phyloP scores from a whole-genome alignment of 2,888 invertebrate species.

The Campoplex capitator region DNA sequence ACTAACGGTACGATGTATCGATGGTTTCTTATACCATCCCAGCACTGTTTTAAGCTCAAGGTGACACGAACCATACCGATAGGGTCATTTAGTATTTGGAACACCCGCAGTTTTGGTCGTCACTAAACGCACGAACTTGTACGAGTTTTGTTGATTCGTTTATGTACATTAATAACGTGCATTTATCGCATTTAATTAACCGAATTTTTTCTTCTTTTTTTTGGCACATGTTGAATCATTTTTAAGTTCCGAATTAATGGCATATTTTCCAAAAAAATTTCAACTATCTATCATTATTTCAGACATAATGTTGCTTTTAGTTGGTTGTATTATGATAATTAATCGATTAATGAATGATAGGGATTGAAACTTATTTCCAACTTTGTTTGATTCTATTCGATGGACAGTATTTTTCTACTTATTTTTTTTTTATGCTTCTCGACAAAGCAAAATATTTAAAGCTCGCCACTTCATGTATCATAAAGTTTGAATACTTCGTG shows the following conservation, averaged over 20 bases:
- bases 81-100: neutral
- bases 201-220: neutral
- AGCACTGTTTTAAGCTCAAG: constrained; percentile 4
- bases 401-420: neutral
- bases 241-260: neutral
- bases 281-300: neutral
- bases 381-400: neutral
- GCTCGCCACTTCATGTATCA: neutral
- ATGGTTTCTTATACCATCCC: constrained; percentile 65
- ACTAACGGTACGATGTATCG: constrained; percentile 75
- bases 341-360: neutral
- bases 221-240: neutral
- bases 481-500: neutral
- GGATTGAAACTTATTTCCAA: neutral
- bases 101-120: neutral
- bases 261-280: neutral
- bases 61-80: neutral
- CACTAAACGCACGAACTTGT: neutral
- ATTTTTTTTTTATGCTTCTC: neutral
- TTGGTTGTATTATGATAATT: neutral
- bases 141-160: neutral
- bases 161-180: neutral
- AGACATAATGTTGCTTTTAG: neutral
- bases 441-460: neutral
- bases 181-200: no score